Base-by-base conservation (phyloP, 1,140 invertebrate species). In the Scaptomyza graminum region DNA sequence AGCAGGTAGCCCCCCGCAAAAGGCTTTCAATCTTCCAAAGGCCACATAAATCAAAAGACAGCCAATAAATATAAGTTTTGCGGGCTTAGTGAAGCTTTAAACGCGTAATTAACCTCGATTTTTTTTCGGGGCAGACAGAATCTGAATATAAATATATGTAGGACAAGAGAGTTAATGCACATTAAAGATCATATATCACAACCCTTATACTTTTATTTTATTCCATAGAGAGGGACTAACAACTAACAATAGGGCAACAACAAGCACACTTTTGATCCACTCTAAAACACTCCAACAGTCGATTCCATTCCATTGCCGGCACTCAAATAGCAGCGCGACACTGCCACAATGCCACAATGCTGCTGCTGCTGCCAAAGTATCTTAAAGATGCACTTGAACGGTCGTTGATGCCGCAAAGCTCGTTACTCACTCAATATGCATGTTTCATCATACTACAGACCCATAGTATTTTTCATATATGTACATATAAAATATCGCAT, bases 301-400 rank as follows among this genome's bases (percentile, higher is more conserved):
- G 61, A 71, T 71, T 22, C 18, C 18, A 47, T 50, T 37, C 54
- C 56, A 55, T 22, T 34, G 49, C 50, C 49, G 39, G 41, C 73
- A 69, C 72, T 83, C 72, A 71, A 83, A 46, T 71, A 63, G 66
- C 72, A 62, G 76, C 66, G 51, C 47, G 52, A 57, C 37, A 60
- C 49, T 50, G 43, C 54, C 31, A 34, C 31, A 34, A 8, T 41
- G 37, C 37, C 37, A 82, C 75, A 83, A 83, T 75, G 50, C 73
- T 18, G 1, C 1, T 22, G 18, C 18, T 22, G 18, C 18, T 22
- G 68, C 73, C 66, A 56, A 84, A 87, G 83, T 88, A 87, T 88
- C 83, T 87, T 88, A 79, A 88, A 88, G 83, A 88, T 87, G 83
- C 83, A 87, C 83, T 87, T 79, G 67, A 88, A 28, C 83, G 83